Evolutionary conservation across 2,113 vertebrate genomes (phyloP).

Genomic region (cattle (Bos taurus)): DNA sequence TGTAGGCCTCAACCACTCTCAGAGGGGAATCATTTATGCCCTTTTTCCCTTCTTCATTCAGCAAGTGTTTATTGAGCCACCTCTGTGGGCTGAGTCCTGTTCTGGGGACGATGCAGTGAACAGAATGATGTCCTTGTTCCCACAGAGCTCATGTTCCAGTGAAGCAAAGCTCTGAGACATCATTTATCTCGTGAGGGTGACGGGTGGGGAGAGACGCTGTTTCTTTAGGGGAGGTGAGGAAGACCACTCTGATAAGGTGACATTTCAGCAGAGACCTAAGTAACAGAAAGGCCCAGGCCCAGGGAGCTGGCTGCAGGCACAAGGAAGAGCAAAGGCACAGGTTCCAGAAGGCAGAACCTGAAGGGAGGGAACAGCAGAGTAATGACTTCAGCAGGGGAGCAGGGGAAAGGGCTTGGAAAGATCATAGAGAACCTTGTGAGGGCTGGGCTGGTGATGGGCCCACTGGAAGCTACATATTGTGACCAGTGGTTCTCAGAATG

Average conservation of each 20-base stretch:
- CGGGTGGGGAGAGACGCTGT: neutral
- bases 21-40: neutral
- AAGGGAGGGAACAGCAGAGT: neutral
- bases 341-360: neutral
- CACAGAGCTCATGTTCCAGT: neutral
- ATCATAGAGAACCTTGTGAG: neutral
- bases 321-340: neutral
- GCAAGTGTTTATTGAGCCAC: neutral
- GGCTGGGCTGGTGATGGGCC: rapidly evolving
- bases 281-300: neutral
- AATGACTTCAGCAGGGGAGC: neutral
- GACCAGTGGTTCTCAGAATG: neutral
- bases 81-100: neutral
- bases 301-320: neutral
- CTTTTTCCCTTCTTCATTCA: neutral
- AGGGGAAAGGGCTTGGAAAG: neutral
- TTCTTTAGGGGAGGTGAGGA: neutral
- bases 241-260: neutral
- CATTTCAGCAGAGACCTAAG: neutral
- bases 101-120: neutral
- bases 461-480: neutral
- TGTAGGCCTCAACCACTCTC: neutral
- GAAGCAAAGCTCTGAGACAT: neutral
- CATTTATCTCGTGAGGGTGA: neutral
- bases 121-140: neutral